These are phyloP conservation scores for Orthosia cruda DNA, from an alignment of 2,888 invertebrate species.

Conservation along the genomic window DNA sequence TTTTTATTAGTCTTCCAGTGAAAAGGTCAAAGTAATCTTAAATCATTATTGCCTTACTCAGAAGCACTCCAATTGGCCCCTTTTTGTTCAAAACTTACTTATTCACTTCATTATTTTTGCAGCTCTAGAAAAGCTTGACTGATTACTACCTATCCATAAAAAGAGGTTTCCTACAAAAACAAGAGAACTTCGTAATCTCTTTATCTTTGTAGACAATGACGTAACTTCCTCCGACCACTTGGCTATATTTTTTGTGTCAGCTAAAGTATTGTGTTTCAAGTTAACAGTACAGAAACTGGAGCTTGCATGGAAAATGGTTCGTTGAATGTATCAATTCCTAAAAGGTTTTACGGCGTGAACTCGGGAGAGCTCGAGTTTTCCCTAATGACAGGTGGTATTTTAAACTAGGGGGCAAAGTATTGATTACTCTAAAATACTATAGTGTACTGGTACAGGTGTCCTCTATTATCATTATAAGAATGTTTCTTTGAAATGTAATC, in stretches of 20 bases:
- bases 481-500: constrained; percentile 18
- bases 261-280: constrained; percentile 49
- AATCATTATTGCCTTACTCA: constrained; percentile 12
- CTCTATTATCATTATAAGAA: constrained; percentile 2
- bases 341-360: constrained; percentile 13
- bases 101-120: constrained; percentile 39
- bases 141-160: constrained; percentile 43
- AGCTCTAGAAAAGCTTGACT: constrained; percentile 26
- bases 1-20: constrained; percentile 1
- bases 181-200: constrained; percentile 42
- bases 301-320: constrained; percentile 23
- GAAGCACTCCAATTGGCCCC: constrained; percentile 7
- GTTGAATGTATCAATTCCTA: constrained; percentile 23
- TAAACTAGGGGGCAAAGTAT: not conserved
- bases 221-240: constrained; percentile 45
- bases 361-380: not conserved
- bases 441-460: not conserved
- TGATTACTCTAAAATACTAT: not conserved
- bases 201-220: constrained; percentile 55
- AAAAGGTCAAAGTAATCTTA: constrained; percentile 39
- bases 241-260: constrained; percentile 50
- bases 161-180: constrained; percentile 31
- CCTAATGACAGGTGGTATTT: not conserved
- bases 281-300: constrained; percentile 31
- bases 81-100: constrained; percentile 11